A percentile compares a stretch with the other conserved stretches of the same genome.
Conservation (phyloP, 2,888 invertebrate species). For the Drosophila greeni region DNA sequence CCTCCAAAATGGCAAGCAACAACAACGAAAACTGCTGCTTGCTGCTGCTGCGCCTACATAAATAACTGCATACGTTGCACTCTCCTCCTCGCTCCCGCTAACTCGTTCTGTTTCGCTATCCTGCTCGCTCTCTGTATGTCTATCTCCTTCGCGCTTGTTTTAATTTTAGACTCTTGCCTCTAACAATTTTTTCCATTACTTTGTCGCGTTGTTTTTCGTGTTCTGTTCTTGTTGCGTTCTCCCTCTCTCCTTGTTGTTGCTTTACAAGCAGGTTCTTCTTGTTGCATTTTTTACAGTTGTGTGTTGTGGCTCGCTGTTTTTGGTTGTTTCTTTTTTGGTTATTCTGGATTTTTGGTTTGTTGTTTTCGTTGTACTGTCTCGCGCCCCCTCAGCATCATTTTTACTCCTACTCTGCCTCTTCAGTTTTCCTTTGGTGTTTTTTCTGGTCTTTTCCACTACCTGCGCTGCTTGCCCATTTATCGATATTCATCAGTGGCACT, state of each 20-base stretch:
- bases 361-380: constrained; percentile 25
- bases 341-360: constrained; percentile 12
- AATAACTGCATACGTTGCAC: constrained; percentile 66
- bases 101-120: constrained; percentile 27
- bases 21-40: constrained; percentile 21
- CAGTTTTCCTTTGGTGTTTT: constrained; percentile 1
- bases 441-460: constrained; percentile 15
- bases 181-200: constrained; percentile 62
- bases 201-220: constrained; percentile 50
- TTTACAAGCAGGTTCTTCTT: constrained; percentile 52
- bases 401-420: not conserved
- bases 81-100: constrained; percentile 20
- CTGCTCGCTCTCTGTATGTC: constrained; percentile 16
- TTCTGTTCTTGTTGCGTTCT: constrained; percentile 41
- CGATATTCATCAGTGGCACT: constrained; percentile 61
- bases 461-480: constrained; percentile 43
- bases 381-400: constrained; percentile 47
- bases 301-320: constrained; percentile 42
- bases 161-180: constrained; percentile 61
- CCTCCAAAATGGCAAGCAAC: constrained; percentile 50
- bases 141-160: constrained; percentile 37
- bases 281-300: constrained; percentile 63
- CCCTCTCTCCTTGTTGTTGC: constrained; percentile 25
- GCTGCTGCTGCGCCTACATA: constrained; percentile 48
- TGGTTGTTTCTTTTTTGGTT: constrained; percentile 4